phyloP scores from a whole-genome alignment of 2,888 invertebrate species.

The Tubulanus polymorphus region DNA sequence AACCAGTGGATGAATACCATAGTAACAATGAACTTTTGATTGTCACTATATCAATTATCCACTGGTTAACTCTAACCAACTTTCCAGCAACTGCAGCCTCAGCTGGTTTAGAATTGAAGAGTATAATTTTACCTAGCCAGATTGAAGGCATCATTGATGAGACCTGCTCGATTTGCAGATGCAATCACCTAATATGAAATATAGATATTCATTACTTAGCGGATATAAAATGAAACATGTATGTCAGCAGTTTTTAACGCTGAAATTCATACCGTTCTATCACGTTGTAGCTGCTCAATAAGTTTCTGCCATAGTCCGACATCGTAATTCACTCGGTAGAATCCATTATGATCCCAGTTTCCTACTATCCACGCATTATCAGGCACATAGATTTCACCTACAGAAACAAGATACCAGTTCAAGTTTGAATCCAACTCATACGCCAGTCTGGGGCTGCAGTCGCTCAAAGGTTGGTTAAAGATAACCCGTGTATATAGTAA shows the following conservation, averaged over 20 bases:
- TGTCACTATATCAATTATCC: no score
- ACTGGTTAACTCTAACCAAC: no score
- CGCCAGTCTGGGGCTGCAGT: constrained; percentile 12
- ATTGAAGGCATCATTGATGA: constrained; percentile 49
- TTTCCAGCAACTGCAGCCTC: no score
- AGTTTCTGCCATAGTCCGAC: constrained; percentile 49
- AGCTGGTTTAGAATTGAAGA: no score
- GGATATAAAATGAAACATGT: not conserved
- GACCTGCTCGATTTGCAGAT: constrained; percentile 44
- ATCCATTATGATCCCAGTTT: constrained; percentile 54
- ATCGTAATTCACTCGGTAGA: constrained; percentile 54
- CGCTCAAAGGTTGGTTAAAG: no score
- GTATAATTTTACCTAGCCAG: constrained; percentile 45
- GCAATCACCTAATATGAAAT: no score
- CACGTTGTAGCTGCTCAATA: constrained; percentile 53
- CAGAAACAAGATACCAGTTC: constrained; percentile 1
- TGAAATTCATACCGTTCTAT: constrained; percentile 59
- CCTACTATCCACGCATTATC: constrained; percentile 45
- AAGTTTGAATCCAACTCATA: constrained; percentile 9
- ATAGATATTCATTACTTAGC: no score
- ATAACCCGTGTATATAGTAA: no score
- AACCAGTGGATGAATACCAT: no score
- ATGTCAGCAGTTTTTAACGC: not conserved
- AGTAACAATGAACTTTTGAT: no score
- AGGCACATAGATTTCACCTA: constrained; percentile 22